Base-by-base conservation (phyloP, 2,113 vertebrate species). In the Platichthys flesus region DNA sequence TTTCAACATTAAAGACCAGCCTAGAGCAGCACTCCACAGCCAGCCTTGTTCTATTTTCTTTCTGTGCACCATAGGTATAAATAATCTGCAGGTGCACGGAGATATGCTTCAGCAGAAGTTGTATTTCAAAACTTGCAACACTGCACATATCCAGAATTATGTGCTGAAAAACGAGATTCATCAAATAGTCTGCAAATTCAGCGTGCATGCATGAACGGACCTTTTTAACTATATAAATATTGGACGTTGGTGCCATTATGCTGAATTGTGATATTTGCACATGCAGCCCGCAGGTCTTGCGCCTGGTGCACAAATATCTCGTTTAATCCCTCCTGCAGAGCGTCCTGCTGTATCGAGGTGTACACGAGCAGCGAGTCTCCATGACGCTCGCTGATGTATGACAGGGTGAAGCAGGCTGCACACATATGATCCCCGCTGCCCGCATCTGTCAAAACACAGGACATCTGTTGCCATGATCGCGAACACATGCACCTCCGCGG, bases 371-470 rank as follows among this genome's bases (percentile, higher is more conserved):
- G 49, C 37, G 28, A 66, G 77, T 82, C 60, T 85, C 60, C 69
- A 73, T 83, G 76, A 73, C 77, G 75, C 64, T 79, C 65, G 60
- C 54, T 74, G 74, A 55, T 87, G 82, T 66, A 65, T 84, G 80
- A 86, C 51, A 52, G 56, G 47, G 35, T 81, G 62, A 81, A 88
- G 79, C 49, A 62, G 54, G 52, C 76, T 49, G 20, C 9, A 65
- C 40, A 64, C 5, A 21, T 52, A 81, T 60, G 58, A 87, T 82
- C 60, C 26, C 64, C 71, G 66, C 60, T 81, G 83, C 67, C 67
- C 76, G 72, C 59, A 68, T 84, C 80, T 88, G 85, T 88, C 79
- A 84, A 67, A 91, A 68, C 69, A 84, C 58, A 24, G 45, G 26
- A 51, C 47, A 31, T 81, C n/a, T 82, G 67, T 18, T 59, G 75